phyloP scores from a whole-genome alignment of 1,140 invertebrate genomes.

The Agrypnia vestita region DNA sequence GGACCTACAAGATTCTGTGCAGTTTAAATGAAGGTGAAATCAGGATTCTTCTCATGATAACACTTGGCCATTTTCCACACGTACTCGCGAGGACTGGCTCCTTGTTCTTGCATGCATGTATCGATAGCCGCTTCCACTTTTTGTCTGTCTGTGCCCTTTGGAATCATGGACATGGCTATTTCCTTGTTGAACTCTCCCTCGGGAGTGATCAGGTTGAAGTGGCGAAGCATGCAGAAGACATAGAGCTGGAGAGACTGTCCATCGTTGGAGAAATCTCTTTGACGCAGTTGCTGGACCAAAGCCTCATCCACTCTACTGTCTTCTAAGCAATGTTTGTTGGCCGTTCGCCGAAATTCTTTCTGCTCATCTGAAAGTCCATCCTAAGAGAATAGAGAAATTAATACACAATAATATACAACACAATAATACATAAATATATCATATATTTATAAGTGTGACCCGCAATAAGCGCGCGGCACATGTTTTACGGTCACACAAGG shows the following conservation, averaged over 20 bases:
- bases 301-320: constrained; percentile 59
- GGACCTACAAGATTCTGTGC: not conserved
- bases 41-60: constrained; percentile 60
- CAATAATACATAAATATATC: too few species aligned
- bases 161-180: constrained; percentile 61
- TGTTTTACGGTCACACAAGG: too few species aligned
- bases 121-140: constrained; percentile 58
- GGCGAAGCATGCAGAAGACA: constrained; percentile 62
- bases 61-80: constrained; percentile 62
- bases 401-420: too few species aligned
- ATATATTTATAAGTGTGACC: too few species aligned
- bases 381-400: not conserved
- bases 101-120: constrained; percentile 61
- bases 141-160: constrained; percentile 50
- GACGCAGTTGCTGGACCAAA: constrained; percentile 57
- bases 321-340: constrained; percentile 42
- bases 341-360: constrained; percentile 37
- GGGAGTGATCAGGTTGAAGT: constrained; percentile 62
- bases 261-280: constrained; percentile 62
- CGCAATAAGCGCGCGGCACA: too few species aligned
- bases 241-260: constrained; percentile 58
- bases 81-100: constrained; percentile 62
- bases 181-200: constrained; percentile 62
- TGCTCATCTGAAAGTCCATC: not conserved
- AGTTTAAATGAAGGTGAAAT: constrained; percentile 40